phyloP scores from a whole-genome alignment of 1,140 invertebrate genomes.

The Drosophila bocqueti region DNA sequence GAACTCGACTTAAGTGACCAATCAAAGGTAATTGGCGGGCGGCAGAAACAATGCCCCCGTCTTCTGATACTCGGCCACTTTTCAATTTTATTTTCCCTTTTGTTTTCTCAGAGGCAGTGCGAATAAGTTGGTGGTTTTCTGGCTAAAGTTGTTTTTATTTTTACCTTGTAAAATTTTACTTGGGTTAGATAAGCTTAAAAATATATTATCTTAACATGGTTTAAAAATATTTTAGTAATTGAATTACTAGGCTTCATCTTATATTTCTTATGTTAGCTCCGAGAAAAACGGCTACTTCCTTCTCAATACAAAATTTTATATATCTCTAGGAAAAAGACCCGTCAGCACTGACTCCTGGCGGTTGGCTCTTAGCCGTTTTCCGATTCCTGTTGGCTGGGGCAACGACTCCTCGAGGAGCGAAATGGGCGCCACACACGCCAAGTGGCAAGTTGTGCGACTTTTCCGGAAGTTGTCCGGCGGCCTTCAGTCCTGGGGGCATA shows the following conservation, averaged over 20 bases:
- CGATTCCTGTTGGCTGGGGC: constrained; percentile 19
- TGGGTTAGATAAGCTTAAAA: too few species aligned
- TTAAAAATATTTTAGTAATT: too few species aligned
- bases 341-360: constrained; percentile 11
- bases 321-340: background rate
- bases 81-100: constrained; percentile 27
- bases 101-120: constrained; percentile 3
- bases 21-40: constrained; percentile 75
- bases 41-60: constrained; percentile 22
- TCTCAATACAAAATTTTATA: background rate
- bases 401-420: constrained; percentile 52
- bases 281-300: background rate
- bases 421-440: constrained; percentile 81
- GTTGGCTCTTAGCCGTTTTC: constrained; percentile 1
- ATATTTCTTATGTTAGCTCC: background rate
- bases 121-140: background rate
- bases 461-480: constrained; percentile 65
- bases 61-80: constrained; percentile 22
- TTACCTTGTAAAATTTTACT: background rate
- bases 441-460: constrained; percentile 63
- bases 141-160: background rate
- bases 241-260: background rate
- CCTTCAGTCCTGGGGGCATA: constrained; percentile 39
- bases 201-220: background rate
- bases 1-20: constrained; percentile 71